phyloP scores from a whole-genome alignment of 1,140 invertebrate species.

The Drosophila equinoxialis region DNA sequence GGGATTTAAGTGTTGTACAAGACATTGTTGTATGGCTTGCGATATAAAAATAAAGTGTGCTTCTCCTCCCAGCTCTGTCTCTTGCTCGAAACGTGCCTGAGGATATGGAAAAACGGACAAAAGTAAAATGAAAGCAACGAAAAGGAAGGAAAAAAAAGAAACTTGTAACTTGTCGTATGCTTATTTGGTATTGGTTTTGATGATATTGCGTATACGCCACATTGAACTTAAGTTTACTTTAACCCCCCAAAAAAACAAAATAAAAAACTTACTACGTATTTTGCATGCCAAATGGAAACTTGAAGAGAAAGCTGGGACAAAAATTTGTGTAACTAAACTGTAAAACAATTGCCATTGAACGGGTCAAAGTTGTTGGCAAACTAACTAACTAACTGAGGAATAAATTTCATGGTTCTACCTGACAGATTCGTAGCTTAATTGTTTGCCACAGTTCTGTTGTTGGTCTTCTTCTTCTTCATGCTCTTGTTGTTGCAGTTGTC shows the following conservation, averaged over 20 bases:
- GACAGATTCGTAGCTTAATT: slow-evolving; percentile 48
- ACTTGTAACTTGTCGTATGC: slow-evolving; percentile 49
- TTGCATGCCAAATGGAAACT: neutral
- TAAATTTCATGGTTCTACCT: slow-evolving; percentile 27
- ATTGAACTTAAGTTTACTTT: slow-evolving; percentile 35
- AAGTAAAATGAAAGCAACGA: slow-evolving; percentile 18
- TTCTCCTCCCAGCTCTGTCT: neutral
- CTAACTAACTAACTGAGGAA: neutral
- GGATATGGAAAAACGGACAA: slow-evolving; percentile 35
- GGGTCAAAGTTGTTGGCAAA: neutral
- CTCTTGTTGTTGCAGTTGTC: slow-evolving; percentile 52
- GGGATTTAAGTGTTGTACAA: slow-evolving; percentile 80
- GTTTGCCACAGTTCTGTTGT: slow-evolving; percentile 44
- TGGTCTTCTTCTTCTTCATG: neutral
- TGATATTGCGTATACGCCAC: slow-evolving; percentile 68
- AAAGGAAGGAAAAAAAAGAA: slow-evolving; percentile 20
- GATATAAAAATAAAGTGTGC: slow-evolving; percentile 69
- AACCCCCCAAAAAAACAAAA: neutral
- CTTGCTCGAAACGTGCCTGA: slow-evolving; percentile 52
- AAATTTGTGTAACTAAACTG: neutral
- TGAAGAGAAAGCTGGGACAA: neutral
- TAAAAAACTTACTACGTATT: neutral
- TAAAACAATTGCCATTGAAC: slow-evolving; percentile 1
- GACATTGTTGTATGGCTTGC: slow-evolving; percentile 48
- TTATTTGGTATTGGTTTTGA: slow-evolving; percentile 34